Base-by-base conservation (phyloP, 2,797 vertebrate species). In the Melanotaenia boesemani region DNA sequence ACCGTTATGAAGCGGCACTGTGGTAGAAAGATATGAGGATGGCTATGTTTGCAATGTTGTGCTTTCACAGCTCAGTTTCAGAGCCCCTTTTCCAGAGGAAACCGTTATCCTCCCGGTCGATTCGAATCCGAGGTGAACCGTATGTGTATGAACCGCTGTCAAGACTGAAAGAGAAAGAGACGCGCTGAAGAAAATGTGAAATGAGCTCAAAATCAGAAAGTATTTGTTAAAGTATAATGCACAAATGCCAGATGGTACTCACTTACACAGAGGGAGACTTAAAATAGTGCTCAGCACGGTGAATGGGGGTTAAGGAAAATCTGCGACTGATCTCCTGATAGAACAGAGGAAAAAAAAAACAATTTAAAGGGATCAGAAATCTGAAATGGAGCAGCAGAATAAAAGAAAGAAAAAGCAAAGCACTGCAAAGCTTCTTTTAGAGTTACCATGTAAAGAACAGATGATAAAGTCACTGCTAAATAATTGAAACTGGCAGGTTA, bases 301-400 rank as follows among this genome's bases (percentile, higher is more conserved):
- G 97, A 96, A 92, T 97, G 96, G 79, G 95, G 91, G 90, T 96
- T 91, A 93, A 96, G 96, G 97, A 97, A 94, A 96, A 95, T 93
- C 84, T 95, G 85, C 89, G 96, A 91, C 88, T 95, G 90, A 94
- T 96, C 94, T 97, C 96, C 98, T 98, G 86, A 16, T 28, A 4
- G 54, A 77, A 59, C 59, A 26, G 83, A 61, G 60, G 34, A 46
- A 9, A 26, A 22, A 56, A 64, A 13, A 2, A 4, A 20, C 46
- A 52, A 18, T 32, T 30, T n/a, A 9, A 24, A 18, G 32, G 20
- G 34, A 8, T 13, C n/a, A 26, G 34, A 30, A 11, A 46, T 41
- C 24, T 46, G 34, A 36, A 50, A 22, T 8, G 20, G 16, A 18
- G 22, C 1, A 68, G 55, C 6, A 32, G 20, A 16, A 59, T 3